Percentiles rank a stretch among this genome's conserved stretches.
phyloP scores from a whole-genome alignment of 2,113 vertebrate genomes.

The Actenoides lindsayi region DNA sequence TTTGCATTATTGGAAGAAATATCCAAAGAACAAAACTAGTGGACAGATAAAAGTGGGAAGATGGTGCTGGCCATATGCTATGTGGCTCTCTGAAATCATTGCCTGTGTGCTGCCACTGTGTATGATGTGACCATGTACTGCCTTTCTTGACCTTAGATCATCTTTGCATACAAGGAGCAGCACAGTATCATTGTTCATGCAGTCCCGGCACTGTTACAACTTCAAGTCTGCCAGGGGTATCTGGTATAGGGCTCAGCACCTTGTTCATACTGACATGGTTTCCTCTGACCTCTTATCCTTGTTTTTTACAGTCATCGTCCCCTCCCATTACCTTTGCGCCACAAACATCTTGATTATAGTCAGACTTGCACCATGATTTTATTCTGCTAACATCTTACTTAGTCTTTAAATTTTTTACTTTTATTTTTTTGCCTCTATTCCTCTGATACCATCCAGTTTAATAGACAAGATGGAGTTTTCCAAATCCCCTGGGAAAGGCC shows the following conservation, averaged over 20 bases:
- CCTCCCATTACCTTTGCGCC: background rate
- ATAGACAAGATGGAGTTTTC: background rate
- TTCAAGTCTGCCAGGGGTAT: background rate
- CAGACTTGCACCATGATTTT: background rate
- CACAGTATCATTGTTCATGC: background rate
- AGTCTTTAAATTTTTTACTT: background rate
- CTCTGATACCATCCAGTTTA: background rate
- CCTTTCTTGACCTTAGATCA: background rate
- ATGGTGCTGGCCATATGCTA: background rate
- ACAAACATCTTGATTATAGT: background rate
- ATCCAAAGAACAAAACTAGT: background rate
- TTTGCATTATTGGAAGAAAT: background rate
- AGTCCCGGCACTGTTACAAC: background rate
- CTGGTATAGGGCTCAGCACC: background rate
- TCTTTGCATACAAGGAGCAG: background rate
- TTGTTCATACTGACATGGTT: background rate
- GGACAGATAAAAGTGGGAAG: background rate
- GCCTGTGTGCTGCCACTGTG: background rate
- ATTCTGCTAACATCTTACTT: background rate
- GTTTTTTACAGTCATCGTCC: background rate
- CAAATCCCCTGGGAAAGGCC: background rate
- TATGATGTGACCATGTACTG: background rate
- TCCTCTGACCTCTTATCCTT: background rate
- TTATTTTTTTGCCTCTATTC: background rate
- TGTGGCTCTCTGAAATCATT: background rate